A percentile compares a stretch with the other conserved stretches of the same genome.
These are phyloP conservation scores for Popillia japonica DNA, from an alignment of 1,140 invertebrate genomes.

Conservation along the genomic window DNA sequence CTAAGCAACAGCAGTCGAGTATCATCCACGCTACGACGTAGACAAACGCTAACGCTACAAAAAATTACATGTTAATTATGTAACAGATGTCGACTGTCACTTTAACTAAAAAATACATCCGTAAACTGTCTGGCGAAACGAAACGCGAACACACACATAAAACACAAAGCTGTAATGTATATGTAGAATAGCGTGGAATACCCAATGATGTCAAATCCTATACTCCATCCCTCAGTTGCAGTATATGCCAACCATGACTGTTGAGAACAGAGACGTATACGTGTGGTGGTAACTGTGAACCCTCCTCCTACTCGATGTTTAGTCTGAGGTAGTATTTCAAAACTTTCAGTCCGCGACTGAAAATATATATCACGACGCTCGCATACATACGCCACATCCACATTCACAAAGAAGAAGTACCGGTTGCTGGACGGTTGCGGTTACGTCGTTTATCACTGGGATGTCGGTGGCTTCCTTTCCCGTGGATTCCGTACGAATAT, in stretches of 20 bases:
- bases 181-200: too few species aligned
- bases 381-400: neutral
- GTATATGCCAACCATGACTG: too few species aligned
- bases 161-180: too few species aligned
- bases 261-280: too few species aligned
- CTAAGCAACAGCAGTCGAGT: neutral
- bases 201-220: too few species aligned
- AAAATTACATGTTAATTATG: constrained; percentile 37
- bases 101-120: constrained; percentile 21
- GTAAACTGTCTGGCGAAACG: neutral
- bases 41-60: neutral
- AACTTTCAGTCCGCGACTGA: constrained; percentile 30
- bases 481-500: constrained; percentile 22
- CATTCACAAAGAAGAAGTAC: neutral
- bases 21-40: neutral
- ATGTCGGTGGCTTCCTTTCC: constrained; percentile 40
- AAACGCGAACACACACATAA: neutral
- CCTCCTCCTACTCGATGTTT: constrained; percentile 30
- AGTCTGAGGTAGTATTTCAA: constrained; percentile 42
- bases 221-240: too few species aligned
- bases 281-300: neutral
- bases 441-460: constrained; percentile 41
- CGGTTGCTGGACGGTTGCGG: constrained; percentile 19
- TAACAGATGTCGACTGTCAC: constrained; percentile 39
- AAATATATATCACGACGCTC: constrained; percentile 22